Percentiles rank a stretch among this genome's conserved stretches.
phyloP scores from a whole-genome alignment of 1,140 invertebrate species.

The Doryteuthis pealeii region DNA sequence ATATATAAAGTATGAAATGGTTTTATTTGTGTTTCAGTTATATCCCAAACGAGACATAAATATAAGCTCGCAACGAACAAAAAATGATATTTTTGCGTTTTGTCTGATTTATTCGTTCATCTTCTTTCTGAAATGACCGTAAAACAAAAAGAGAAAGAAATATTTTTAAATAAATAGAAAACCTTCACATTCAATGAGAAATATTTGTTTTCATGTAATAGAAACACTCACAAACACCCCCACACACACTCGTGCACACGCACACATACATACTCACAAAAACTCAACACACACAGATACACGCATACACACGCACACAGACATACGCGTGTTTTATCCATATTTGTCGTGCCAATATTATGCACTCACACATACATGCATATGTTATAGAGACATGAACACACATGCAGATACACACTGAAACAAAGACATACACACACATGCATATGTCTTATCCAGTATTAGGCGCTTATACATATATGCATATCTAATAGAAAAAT shows the following conservation, averaged over 20 bases:
- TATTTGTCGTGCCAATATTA: too few relatives aligned
- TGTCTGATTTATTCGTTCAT: too few relatives aligned
- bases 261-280: not conserved
- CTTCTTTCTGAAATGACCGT: too few relatives aligned
- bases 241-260: not conserved
- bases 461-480: not conserved
- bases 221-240: not conserved
- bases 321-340: not conserved
- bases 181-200: not conserved
- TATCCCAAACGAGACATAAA: too few relatives aligned
- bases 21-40: not conserved
- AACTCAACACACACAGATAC: not conserved
- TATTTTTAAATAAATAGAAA: too few relatives aligned
- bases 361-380: not conserved
- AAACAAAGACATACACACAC: not conserved
- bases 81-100: too few relatives aligned
- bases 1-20: not conserved
- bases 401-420: not conserved
- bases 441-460: not conserved
- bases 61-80: too few relatives aligned
- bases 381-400: not conserved
- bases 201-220: not conserved
- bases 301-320: not conserved
- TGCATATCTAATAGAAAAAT: too few relatives aligned
- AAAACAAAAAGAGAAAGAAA: too few relatives aligned